Conservation (phyloP, 2,888 invertebrate genomes). For the Endomychus coccineus region DNA sequence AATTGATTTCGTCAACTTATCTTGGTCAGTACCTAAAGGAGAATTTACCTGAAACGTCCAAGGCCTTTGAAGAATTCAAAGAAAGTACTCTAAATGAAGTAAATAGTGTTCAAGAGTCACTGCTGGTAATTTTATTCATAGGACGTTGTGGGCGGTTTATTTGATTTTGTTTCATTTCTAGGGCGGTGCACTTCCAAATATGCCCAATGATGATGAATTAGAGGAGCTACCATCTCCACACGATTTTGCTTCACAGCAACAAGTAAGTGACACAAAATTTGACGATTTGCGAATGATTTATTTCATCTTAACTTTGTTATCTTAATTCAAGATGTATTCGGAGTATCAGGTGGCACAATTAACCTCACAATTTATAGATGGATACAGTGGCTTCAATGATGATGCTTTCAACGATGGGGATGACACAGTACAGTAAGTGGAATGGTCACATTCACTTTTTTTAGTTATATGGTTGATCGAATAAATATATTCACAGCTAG, state of each 20-base stretch:
- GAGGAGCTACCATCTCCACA: slow-evolving; percentile 48
- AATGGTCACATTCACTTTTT: slow-evolving; percentile 10
- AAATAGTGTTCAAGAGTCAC: slow-evolving; percentile 35
- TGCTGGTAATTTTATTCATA: slow-evolving; percentile 33
- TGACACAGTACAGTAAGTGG: slow-evolving; percentile 47
- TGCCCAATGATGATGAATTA: slow-evolving; percentile 46
- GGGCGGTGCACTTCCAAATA: slow-evolving; percentile 43
- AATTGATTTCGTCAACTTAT: slow-evolving; percentile 48
- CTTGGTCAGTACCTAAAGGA: slow-evolving; percentile 50
- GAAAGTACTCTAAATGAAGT: slow-evolving; percentile 36
- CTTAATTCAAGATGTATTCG: slow-evolving; percentile 45
- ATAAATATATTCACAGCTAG: not conserved
- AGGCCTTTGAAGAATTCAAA: slow-evolving; percentile 38
- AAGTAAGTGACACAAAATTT: too few relatives aligned
- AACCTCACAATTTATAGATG: slow-evolving; percentile 53
- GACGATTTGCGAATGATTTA: too few relatives aligned
- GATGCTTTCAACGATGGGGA: slow-evolving; percentile 57
- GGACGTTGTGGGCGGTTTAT: not conserved
- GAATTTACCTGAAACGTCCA: slow-evolving; percentile 46
- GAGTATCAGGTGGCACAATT: slow-evolving; percentile 58
- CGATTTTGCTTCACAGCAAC: slow-evolving; percentile 47
- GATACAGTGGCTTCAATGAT: slow-evolving; percentile 53
- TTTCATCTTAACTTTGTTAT: slow-evolving; percentile 22
- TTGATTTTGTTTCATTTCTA: slow-evolving; percentile 21
- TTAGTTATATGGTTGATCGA: slow-evolving; percentile 11